phyloP scores from a whole-genome alignment of 2,113 vertebrate species.

The Procavia capensis region DNA sequence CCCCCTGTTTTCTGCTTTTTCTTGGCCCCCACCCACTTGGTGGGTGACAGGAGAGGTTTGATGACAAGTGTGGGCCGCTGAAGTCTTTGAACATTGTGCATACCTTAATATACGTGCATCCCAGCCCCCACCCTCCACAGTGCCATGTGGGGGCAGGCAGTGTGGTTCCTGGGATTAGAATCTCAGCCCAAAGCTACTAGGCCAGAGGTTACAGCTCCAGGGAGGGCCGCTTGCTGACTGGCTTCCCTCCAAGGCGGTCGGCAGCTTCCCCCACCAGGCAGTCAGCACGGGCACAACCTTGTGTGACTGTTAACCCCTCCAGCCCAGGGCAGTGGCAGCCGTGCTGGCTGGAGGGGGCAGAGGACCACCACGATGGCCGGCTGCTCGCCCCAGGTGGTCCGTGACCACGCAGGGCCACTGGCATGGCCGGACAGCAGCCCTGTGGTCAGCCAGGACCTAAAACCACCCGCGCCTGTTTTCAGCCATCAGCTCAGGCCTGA shows the following conservation, averaged over 20 bases:
- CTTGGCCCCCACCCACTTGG: not conserved
- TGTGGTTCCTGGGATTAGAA: not conserved
- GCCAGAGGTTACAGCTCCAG: slow-evolving; percentile 48
- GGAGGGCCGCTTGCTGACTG: slow-evolving; percentile 53
- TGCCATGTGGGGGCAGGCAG: not conserved
- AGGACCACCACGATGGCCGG: fast-evolving
- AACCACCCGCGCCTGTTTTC: not conserved
- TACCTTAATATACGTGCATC: not conserved
- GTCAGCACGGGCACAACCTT: not conserved
- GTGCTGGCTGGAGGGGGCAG: not conserved
- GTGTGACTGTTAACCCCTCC: not conserved
- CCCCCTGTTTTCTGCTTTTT: not conserved
- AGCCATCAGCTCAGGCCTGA: not conserved
- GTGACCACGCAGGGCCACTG: not conserved
- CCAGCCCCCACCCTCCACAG: fast-evolving
- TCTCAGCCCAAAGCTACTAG: slow-evolving; percentile 41
- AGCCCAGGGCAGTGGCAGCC: not conserved
- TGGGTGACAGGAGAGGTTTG: not conserved
- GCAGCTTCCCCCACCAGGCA: no score
- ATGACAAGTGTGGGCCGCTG: not conserved
- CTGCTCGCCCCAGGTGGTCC: not conserved
- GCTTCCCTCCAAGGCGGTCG: not conserved
- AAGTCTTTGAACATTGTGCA: not conserved
- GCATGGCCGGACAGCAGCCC: not conserved
- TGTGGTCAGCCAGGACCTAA: not conserved